phyloP scores from a whole-genome alignment of 2,797 vertebrate species.

The Halcyon smyrnensis region DNA sequence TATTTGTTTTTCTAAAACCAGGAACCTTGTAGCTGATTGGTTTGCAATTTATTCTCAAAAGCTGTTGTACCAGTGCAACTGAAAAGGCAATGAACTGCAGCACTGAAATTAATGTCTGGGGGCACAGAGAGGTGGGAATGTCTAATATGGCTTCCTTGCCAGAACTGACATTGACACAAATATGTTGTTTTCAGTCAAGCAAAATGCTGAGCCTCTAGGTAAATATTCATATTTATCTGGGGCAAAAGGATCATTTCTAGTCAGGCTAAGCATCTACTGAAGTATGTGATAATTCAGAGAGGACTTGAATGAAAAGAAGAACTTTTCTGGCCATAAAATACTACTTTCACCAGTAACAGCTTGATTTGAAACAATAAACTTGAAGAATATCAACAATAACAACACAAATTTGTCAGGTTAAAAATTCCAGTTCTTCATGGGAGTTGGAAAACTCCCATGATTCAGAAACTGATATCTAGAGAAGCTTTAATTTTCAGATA shows the following conservation, averaged over 20 bases:
- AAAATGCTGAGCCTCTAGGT: conserved; percentile 14
- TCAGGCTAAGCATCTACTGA: background rate
- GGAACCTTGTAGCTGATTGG: background rate
- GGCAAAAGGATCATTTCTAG: background rate
- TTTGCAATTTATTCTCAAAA: conserved; percentile 11
- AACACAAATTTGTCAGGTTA: background rate
- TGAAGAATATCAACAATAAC: background rate
- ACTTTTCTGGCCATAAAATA: background rate
- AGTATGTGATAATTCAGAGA: background rate
- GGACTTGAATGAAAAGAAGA: background rate
- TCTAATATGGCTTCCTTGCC: background rate
- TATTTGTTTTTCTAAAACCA: background rate
- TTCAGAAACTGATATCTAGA: background rate
- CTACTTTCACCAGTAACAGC: background rate
- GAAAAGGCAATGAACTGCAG: background rate
- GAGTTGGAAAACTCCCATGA: background rate
- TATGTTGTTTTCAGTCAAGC: background rate
- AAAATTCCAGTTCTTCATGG: background rate
- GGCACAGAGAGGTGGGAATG: background rate
- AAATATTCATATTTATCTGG: background rate
- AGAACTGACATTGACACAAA: background rate
- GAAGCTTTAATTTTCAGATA: background rate
- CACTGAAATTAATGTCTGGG: background rate
- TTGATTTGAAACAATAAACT: background rate
- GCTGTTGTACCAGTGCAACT: background rate